These are phyloP conservation scores for Chelonus formosanus DNA, from an alignment of 2,888 invertebrate species.

Conservation along the genomic window DNA sequence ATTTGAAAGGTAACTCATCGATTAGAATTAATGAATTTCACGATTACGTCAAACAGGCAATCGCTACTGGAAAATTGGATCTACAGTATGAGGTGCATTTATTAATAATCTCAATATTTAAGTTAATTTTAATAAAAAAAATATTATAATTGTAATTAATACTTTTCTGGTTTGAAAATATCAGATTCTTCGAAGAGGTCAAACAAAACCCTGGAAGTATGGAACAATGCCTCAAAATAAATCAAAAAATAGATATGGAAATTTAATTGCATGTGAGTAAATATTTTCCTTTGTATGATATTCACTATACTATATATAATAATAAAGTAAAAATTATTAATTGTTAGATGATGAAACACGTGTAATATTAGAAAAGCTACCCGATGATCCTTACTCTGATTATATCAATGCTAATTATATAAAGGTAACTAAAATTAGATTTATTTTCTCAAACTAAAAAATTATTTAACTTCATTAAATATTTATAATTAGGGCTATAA, in stretches of 20 bases:
- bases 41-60: conserved; percentile 58
- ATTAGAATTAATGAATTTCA: conserved; percentile 60
- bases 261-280: conserved; percentile 66
- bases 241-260: conserved; percentile 65
- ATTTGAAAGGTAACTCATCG: conserved; percentile 25
- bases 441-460: neutral
- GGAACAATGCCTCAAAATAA: conserved; percentile 63
- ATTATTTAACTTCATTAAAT: conserved; percentile 6
- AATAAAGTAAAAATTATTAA: neutral
- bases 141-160: neutral
- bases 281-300: no score
- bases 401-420: conserved; percentile 69
- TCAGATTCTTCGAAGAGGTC: conserved; percentile 63
- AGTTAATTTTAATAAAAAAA: conserved; percentile 27
- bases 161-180: neutral
- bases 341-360: conserved; percentile 66
- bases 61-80: conserved; percentile 54
- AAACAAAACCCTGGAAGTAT: conserved; percentile 60
- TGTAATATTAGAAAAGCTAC: conserved; percentile 62
- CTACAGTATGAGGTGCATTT: conserved; percentile 53
- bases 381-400: conserved; percentile 63
- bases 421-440: conserved; percentile 54
- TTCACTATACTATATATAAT: no score
- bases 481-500: conserved; percentile 43
- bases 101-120: conserved; percentile 32